Evolutionary conservation across 2,113 vertebrate species (phyloP).

Genomic region (Centropus bengalensis): DNA sequence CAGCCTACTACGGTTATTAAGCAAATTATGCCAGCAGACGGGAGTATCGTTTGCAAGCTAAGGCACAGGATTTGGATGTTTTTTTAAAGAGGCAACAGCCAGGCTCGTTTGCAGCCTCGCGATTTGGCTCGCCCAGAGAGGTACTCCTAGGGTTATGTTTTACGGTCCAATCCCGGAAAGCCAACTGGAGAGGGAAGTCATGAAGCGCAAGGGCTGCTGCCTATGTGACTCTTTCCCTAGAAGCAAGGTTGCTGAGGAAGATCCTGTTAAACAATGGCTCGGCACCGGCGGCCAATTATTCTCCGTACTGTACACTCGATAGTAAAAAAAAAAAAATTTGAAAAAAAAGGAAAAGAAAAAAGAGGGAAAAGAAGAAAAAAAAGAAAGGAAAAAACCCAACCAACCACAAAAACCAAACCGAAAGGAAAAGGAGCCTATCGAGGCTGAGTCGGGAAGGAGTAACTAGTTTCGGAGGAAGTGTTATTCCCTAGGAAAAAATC

Average conservation of each 20-base stretch:
- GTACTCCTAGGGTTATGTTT: slow-evolving; percentile 61
- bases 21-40: slow-evolving; percentile 71
- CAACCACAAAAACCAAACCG: neutral
- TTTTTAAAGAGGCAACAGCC: slow-evolving; percentile 27
- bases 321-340: neutral
- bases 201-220: slow-evolving; percentile 67
- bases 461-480: slow-evolving; percentile 63
- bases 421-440: neutral
- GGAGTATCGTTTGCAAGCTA: slow-evolving; percentile 61
- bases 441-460: neutral
- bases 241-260: slow-evolving; percentile 73
- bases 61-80: slow-evolving; percentile 5
- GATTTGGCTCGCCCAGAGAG: slow-evolving; percentile 51
- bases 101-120: slow-evolving; percentile 15
- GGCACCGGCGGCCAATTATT: slow-evolving; percentile 54
- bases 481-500: slow-evolving; percentile 42
- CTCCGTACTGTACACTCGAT: slow-evolving; percentile 55
- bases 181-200: slow-evolving; percentile 71
- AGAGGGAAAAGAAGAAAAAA: neutral
- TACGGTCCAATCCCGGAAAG: slow-evolving; percentile 74
- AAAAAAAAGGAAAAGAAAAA: neutral
- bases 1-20: slow-evolving; percentile 76
- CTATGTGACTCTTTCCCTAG: slow-evolving; percentile 71
- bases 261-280: slow-evolving; percentile 75
- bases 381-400: neutral